phyloP scores from a whole-genome alignment of 2,113 vertebrate species.

The Macaca fascicularis region T2T-MFA8v1.1 NC_088378.1:105467501-105468000 shows the following conservation, averaged over 20 bases:
- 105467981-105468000: not conserved
- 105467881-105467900: not conserved
- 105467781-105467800: not conserved
- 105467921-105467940: slow-evolving; percentile 19
- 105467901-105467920: slow-evolving; percentile 21
- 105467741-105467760: not conserved
- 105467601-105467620: no score
- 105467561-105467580: no score
- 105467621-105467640: no score
- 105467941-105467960: not conserved
- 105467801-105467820: not conserved
- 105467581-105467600: no score
- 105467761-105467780: not conserved
- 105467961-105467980: slow-evolving; percentile 23
- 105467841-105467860: not conserved
- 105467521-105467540: no score
- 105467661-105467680: no score
- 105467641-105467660: no score
- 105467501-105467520: no score
- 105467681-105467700: slow-evolving; percentile 13
- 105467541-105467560: no score
- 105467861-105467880: not conserved
- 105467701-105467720: not conserved
- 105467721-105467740: slow-evolving; percentile 33
- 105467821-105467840: not conserved